These are phyloP conservation scores for Opisthograptis luteolata DNA, from an alignment of 2,888 invertebrate species.

Conservation along the genomic window DNA sequence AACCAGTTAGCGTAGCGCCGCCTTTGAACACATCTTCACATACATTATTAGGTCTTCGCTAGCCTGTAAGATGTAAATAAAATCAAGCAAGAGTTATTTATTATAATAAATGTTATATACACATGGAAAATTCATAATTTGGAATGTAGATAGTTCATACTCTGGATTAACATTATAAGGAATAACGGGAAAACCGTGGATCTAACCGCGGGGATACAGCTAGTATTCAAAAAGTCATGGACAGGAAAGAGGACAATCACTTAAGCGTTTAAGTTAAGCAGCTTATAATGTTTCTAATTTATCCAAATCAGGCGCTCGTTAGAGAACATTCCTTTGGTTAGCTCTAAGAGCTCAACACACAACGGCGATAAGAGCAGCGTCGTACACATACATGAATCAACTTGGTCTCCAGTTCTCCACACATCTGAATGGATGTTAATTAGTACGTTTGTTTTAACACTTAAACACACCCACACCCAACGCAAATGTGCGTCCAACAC, in stretches of 20 bases:
- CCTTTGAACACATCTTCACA: too few relatives aligned
- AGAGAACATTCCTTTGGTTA: constrained; percentile 56
- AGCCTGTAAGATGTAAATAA: too few relatives aligned
- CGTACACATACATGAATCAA: constrained; percentile 59
- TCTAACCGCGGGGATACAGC: too few relatives aligned
- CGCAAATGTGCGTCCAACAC: constrained; percentile 43
- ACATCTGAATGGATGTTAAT: constrained; percentile 79
- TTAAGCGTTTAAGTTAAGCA: constrained; percentile 12
- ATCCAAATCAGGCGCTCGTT: constrained; percentile 43
- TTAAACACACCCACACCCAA: constrained; percentile 57
- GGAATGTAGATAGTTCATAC: too few relatives aligned
- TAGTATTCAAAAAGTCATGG: background rate
- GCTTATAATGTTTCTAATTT: constrained; percentile 20
- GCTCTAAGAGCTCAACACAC: constrained; percentile 53
- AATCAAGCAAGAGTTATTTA: too few relatives aligned
- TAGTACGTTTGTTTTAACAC: constrained; percentile 77
- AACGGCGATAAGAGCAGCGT: constrained; percentile 63
- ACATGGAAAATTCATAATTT: too few relatives aligned
- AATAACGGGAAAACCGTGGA: too few relatives aligned
- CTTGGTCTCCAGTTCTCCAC: constrained; percentile 75
- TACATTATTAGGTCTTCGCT: too few relatives aligned
- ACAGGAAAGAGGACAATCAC: constrained; percentile 2
- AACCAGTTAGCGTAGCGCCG: too few relatives aligned
- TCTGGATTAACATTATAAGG: too few relatives aligned
- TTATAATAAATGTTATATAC: too few relatives aligned